These are phyloP conservation scores for Garrulus glandarius DNA, from an alignment of 2,797 vertebrate genomes.

Conservation along the genomic window DNA sequence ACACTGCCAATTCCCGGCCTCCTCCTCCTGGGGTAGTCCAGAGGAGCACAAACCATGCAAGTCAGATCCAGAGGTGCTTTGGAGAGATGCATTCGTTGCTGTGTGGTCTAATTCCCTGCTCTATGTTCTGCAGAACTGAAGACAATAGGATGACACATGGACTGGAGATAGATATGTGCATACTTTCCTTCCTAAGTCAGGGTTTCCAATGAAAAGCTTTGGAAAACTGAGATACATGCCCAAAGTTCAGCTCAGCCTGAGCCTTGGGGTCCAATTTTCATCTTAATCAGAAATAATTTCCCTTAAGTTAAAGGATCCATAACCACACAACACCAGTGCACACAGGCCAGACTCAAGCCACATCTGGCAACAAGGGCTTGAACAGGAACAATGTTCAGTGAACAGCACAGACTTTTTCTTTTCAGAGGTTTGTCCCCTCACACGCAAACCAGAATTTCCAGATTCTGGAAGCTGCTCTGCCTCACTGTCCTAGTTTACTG, in stretches of 20 bases:
- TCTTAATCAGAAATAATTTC: slow-evolving; percentile 19
- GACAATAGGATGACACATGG: slow-evolving; percentile 55
- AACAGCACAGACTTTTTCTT: neutral
- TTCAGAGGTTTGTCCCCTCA: neutral
- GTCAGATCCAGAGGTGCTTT: slow-evolving; percentile 20
- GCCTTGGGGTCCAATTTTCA: slow-evolving; percentile 17
- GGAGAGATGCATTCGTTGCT: neutral
- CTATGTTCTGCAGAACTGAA: neutral
- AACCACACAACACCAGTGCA: neutral
- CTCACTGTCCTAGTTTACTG: neutral
- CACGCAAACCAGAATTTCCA: neutral
- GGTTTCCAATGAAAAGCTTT: slow-evolving; percentile 19
- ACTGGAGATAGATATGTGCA: slow-evolving; percentile 15
- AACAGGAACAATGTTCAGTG: neutral
- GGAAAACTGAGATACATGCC: slow-evolving; percentile 27
- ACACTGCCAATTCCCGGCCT: neutral
- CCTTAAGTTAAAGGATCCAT: neutral
- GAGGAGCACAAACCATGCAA: neutral
- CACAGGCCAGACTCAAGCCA: neutral
- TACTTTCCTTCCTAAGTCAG: slow-evolving; percentile 49
- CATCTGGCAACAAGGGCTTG: neutral
- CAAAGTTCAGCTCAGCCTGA: slow-evolving; percentile 38
- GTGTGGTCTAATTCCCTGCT: slow-evolving; percentile 43
- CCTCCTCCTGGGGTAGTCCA: neutral
- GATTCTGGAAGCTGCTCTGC: neutral